Conservation (phyloP, 2,888 invertebrate genomes). For the Scelioninae gen. 1 region DNA sequence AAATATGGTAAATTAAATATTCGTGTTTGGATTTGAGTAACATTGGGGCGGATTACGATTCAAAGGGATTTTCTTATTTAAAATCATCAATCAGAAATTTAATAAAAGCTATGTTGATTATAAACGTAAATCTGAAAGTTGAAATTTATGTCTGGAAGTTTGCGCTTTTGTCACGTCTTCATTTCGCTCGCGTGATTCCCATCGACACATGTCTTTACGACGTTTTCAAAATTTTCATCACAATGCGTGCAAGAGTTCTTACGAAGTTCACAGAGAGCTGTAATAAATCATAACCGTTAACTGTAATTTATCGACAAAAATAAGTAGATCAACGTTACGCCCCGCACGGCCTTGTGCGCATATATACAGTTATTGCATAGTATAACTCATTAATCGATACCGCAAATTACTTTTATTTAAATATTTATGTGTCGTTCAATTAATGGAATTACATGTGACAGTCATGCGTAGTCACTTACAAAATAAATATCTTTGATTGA, state of each 20-base stretch:
- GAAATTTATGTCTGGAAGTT: slow-evolving; percentile 14
- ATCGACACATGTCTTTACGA: slow-evolving; percentile 49
- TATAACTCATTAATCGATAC: slow-evolving; percentile 50
- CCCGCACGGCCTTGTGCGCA: slow-evolving; percentile 50
- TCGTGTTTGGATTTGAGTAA: too few species aligned
- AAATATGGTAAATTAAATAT: too few species aligned
- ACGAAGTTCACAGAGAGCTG: slow-evolving; percentile 42
- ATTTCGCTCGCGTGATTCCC: slow-evolving; percentile 12
- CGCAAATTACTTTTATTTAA: slow-evolving; percentile 45
- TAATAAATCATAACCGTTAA: slow-evolving; percentile 56
- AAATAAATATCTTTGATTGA: not conserved
- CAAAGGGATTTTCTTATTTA: not conserved
- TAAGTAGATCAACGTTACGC: slow-evolving; percentile 58
- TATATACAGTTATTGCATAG: slow-evolving; percentile 32
- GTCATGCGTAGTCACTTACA: not conserved
- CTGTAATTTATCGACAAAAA: slow-evolving; percentile 53
- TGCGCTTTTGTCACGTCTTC: slow-evolving; percentile 10
- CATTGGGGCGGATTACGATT: not conserved
- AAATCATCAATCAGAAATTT: slow-evolving; percentile 17
- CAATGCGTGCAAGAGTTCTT: slow-evolving; percentile 39
- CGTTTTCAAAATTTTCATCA: slow-evolving; percentile 48
- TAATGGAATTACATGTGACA: slow-evolving; percentile 23
- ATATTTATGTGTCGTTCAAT: slow-evolving; percentile 43
- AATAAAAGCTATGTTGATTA: slow-evolving; percentile 26
- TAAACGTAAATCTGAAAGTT: slow-evolving; percentile 31